phyloP scores from a whole-genome alignment of 2,113 vertebrate genomes.

The Oncorhynchus nerka region DNA sequence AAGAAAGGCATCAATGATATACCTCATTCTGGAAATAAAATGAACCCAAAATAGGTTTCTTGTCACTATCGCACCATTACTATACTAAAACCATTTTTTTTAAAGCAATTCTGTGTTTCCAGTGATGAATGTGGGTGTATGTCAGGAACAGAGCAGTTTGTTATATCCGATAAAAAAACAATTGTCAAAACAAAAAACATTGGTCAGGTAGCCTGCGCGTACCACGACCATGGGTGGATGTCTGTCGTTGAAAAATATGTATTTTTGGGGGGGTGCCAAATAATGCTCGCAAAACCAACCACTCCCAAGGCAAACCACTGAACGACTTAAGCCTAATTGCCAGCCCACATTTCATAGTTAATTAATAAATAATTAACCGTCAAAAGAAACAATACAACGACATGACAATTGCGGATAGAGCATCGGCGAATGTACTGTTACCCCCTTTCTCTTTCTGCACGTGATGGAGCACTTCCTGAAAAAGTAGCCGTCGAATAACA shows the following conservation, averaged over 20 bases:
- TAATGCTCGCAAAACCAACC: background rate
- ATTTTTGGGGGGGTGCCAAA: too few species aligned
- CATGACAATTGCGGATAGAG: background rate
- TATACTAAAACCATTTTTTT: background rate
- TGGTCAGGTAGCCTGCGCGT: background rate
- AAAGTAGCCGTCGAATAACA: background rate
- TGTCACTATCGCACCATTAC: constrained; percentile 50
- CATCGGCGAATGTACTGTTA: background rate
- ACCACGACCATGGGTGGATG: background rate
- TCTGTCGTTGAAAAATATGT: background rate
- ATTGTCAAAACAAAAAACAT: background rate
- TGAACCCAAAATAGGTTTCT: constrained; percentile 15
- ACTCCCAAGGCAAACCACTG: background rate
- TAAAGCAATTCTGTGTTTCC: background rate
- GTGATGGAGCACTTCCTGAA: background rate
- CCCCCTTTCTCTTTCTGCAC: background rate
- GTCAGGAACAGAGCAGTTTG: background rate
- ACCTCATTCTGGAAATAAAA: constrained; percentile 5
- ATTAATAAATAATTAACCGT: background rate
- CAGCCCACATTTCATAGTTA: background rate
- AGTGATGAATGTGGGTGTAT: constrained; percentile 2
- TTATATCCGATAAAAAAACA: background rate
- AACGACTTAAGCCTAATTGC: background rate
- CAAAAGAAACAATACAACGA: background rate
- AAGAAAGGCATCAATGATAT: background rate